phyloP scores from a whole-genome alignment of 2,113 vertebrate species.

The Oncorhynchus tshawytscha region DNA sequence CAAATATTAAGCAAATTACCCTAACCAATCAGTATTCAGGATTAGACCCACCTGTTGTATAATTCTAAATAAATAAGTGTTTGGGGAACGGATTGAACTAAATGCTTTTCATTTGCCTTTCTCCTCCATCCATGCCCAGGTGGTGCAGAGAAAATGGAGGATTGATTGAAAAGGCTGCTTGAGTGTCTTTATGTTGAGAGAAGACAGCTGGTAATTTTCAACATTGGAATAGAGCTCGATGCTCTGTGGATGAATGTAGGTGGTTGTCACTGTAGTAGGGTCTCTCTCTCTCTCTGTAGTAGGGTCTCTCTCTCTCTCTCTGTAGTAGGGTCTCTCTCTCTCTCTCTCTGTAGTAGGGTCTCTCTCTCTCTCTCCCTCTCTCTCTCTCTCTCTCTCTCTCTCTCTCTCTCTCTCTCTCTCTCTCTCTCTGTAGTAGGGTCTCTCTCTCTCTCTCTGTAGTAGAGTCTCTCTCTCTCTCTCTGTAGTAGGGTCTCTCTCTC shows the following conservation, averaged over 20 bases:
- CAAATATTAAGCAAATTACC: not conserved
- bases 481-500: too few relatives aligned
- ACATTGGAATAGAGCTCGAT: not conserved
- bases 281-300: too few relatives aligned
- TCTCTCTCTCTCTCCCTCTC: too few relatives aligned
- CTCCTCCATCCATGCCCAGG: not conserved
- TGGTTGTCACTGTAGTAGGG: conserved; percentile 34
- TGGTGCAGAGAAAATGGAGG: not conserved
- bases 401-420: too few relatives aligned
- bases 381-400: too few relatives aligned
- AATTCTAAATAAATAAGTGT: not conserved
- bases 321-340: too few relatives aligned
- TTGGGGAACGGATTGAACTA: not conserved
- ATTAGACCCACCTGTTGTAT: too few relatives aligned
- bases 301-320: too few relatives aligned
- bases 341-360: too few relatives aligned
- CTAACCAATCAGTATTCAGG: not conserved
- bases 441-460: too few relatives aligned
- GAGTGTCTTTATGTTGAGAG: not conserved
- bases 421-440: too few relatives aligned
- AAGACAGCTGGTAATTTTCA: not conserved
- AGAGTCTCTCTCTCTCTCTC: too few relatives aligned
- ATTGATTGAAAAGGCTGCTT: not conserved
- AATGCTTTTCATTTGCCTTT: not conserved
- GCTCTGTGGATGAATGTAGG: not conserved